A percentile compares a stretch with the other conserved stretches of the same genome.
Evolutionary conservation across 2,113 vertebrate species (phyloP).

Genomic region (Emydura subglobosa): DNA sequence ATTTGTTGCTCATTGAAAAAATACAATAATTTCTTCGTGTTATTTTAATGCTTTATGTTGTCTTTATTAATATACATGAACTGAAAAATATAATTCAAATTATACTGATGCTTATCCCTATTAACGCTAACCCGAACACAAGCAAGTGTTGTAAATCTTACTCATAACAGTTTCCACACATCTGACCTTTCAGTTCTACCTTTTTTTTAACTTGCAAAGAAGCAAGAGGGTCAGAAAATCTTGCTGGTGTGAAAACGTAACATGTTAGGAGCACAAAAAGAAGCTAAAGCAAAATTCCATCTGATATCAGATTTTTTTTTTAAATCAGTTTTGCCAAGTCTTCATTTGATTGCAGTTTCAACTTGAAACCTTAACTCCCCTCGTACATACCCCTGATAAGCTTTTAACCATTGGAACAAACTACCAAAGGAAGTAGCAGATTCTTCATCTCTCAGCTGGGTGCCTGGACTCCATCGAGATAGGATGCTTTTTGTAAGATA

Average conservation of each 20-base stretch:
- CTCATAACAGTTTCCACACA: neutral
- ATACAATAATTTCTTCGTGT: neutral
- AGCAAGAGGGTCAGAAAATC: neutral
- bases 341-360: neutral
- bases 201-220: neutral
- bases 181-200: neutral
- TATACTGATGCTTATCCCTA: neutral
- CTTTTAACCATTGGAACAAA: neutral
- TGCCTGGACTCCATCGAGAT: accelerated
- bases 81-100: neutral
- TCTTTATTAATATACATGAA: neutral
- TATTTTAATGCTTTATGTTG: neutral
- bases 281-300: neutral
- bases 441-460: neutral
- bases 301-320: neutral
- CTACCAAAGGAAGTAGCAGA: neutral
- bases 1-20: neutral
- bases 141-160: neutral
- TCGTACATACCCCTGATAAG: neutral
- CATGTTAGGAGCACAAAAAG: neutral
- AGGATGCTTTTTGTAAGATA: neutral
- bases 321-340: neutral
- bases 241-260: neutral
- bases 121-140: neutral
- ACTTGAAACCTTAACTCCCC: neutral